phyloP scores from a whole-genome alignment of 2,888 invertebrate species.

The Sphaerophoria taeniata region DNA sequence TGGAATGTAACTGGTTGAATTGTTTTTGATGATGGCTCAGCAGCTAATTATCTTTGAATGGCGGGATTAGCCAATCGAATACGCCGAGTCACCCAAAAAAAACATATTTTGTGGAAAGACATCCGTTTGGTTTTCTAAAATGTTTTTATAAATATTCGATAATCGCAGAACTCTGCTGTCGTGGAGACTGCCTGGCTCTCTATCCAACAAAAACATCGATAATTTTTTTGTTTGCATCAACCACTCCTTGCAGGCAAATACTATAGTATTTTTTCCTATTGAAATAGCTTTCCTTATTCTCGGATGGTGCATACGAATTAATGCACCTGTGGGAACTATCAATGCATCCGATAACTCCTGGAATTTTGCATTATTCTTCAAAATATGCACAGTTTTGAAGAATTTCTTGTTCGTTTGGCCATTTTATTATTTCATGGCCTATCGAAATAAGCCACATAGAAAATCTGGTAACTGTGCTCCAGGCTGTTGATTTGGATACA shows the following conservation, averaged over 20 bases:
- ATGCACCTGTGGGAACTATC: background rate
- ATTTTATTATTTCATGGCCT: conserved; percentile 62
- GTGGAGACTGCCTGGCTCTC: too few species aligned
- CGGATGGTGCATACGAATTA: conserved; percentile 28
- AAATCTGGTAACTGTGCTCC: too few species aligned
- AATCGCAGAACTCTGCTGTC: conserved; percentile 75
- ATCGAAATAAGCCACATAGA: conserved; percentile 32
- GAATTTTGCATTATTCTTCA: background rate
- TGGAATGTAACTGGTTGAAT: too few species aligned
- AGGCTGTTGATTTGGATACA: too few species aligned
- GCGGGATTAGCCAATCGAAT: conserved; percentile 75
- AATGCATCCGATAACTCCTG: background rate
- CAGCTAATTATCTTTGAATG: conserved; percentile 76
- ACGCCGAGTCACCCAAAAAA: conserved; percentile 65
- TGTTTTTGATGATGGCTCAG: too few species aligned
- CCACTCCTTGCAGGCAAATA: conserved; percentile 75
- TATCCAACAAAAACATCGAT: too few species aligned
- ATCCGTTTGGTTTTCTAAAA: background rate
- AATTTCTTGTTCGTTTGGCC: background rate
- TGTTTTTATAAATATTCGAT: conserved; percentile 54
- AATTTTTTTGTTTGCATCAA: conserved; percentile 76
- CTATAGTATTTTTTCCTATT: conserved; percentile 74
- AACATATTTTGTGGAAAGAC: conserved; percentile 55
- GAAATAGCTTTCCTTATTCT: conserved; percentile 67
- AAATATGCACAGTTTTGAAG: background rate